Evolutionary conservation across 2,113 vertebrate species (phyloP).

Genomic region (Ceyx cyanopectus): DNA sequence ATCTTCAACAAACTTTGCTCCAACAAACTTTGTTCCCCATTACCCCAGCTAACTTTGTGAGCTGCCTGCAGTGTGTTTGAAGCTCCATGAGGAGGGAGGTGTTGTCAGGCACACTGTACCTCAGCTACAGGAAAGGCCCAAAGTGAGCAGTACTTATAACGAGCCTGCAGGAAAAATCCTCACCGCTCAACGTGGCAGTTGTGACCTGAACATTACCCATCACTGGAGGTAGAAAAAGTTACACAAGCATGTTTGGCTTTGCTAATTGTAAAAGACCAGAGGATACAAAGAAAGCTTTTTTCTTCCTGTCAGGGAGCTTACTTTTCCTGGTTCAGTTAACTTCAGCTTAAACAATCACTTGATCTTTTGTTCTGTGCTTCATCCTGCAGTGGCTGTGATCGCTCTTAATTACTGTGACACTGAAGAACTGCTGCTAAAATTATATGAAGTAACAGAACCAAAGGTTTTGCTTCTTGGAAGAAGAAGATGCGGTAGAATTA

Average conservation of each 20-base stretch:
- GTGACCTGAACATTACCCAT: neutral
- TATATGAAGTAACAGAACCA: neutral
- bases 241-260: neutral
- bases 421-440: neutral
- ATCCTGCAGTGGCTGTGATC: slow-evolving; percentile 1
- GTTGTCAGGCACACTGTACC: neutral
- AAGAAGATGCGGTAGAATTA: neutral
- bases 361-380: slow-evolving; percentile 3
- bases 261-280: neutral
- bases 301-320: neutral
- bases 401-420: slow-evolving; percentile 34
- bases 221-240: neutral
- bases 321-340: slow-evolving; percentile 34
- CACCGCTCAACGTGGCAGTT: neutral
- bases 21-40: no score
- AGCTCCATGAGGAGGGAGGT: neutral
- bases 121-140: neutral
- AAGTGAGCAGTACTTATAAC: neutral
- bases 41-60: neutral
- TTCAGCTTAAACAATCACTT: slow-evolving; percentile 39
- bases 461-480: neutral
- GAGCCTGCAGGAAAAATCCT: neutral
- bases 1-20: neutral
- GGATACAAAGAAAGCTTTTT: slow-evolving; percentile 1
- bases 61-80: neutral